phyloP scores from a whole-genome alignment of 2,113 vertebrate species.

The Sebastes schlegelii region DNA sequence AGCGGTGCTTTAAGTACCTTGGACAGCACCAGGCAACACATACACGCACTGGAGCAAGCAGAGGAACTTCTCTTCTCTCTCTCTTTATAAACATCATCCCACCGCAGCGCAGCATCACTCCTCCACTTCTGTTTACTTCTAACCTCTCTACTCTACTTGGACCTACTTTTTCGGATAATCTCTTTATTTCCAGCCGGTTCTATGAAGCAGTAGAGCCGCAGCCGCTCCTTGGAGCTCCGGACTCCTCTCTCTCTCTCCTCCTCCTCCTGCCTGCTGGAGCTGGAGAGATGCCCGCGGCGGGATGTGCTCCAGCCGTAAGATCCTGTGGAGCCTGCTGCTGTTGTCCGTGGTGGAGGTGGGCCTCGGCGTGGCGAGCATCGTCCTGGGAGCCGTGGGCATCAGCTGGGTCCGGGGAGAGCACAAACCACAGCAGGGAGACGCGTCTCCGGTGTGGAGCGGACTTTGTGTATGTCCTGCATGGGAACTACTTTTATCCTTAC shows the following conservation, averaged over 20 bases:
- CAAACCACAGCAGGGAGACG: slow-evolving; percentile 95
- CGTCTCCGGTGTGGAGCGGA: slow-evolving; percentile 99
- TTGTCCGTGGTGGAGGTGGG: slow-evolving; percentile 98
- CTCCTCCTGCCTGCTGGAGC: slow-evolving; percentile 85
- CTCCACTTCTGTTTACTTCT: slow-evolving; percentile 2
- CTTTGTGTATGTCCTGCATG: slow-evolving; percentile 94
- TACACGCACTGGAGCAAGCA: slow-evolving; percentile 20
- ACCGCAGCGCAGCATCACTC: background rate
- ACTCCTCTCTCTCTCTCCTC: slow-evolving; percentile 48
- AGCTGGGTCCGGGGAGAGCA: slow-evolving; percentile 89
- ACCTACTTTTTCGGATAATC: slow-evolving; percentile 12
- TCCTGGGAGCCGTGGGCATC: slow-evolving; percentile 96
- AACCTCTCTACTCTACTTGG: background rate
- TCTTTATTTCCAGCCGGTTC: background rate
- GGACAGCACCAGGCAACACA: slow-evolving; percentile 66
- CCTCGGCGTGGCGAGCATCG: slow-evolving; percentile 97
- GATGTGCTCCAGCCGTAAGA: slow-evolving; percentile 99
- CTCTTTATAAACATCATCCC: background rate
- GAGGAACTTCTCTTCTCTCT: slow-evolving; percentile 45
- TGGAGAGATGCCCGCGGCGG: slow-evolving; percentile 90
- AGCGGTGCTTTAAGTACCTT: slow-evolving; percentile 60
- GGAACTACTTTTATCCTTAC: slow-evolving; percentile 1
- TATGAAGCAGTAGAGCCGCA: slow-evolving; percentile 35
- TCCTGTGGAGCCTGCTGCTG: slow-evolving; percentile 97
- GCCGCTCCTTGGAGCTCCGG: slow-evolving; percentile 34